Percentiles rank a stretch among this genome's conserved stretches.
phyloP scores from a whole-genome alignment of 2,888 invertebrate species.

The Lutraria lutraria region DNA sequence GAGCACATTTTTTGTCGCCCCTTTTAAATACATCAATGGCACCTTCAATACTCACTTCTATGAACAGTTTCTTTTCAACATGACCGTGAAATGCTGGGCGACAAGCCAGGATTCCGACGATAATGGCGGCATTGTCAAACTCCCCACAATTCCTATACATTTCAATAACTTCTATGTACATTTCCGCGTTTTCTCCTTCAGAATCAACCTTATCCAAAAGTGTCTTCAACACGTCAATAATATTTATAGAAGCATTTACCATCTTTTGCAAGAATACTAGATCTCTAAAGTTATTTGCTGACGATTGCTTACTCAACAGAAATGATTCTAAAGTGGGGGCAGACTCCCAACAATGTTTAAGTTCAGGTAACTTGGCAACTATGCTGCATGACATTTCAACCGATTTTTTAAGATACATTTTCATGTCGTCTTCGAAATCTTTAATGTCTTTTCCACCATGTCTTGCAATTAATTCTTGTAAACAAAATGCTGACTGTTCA shows the following conservation, averaged over 20 bases:
- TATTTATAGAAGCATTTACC: no score
- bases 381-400: conserved; percentile 42
- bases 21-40: no score
- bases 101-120: conserved; percentile 29
- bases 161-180: conserved; percentile 33
- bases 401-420: conserved; percentile 41
- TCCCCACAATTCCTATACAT: neutral
- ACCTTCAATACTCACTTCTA: no score
- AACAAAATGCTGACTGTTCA: conserved; percentile 55
- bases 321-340: conserved; percentile 31
- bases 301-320: conserved; percentile 11
- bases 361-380: conserved; percentile 30
- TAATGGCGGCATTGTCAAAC: conserved; percentile 46
- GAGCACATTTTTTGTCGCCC: no score
- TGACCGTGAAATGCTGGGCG: no score
- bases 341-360: conserved; percentile 48
- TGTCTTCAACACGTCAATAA: no score
- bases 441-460: neutral
- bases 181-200: conserved; percentile 13
- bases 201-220: no score
- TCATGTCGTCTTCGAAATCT: conserved; percentile 25
- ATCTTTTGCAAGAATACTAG: no score
- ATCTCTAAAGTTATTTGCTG: no score
- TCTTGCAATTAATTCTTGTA: conserved; percentile 33
- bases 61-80: no score